Evolutionary conservation across 2,888 invertebrate genomes (phyloP).

Genomic region (Antheraea assamensis): DNA sequence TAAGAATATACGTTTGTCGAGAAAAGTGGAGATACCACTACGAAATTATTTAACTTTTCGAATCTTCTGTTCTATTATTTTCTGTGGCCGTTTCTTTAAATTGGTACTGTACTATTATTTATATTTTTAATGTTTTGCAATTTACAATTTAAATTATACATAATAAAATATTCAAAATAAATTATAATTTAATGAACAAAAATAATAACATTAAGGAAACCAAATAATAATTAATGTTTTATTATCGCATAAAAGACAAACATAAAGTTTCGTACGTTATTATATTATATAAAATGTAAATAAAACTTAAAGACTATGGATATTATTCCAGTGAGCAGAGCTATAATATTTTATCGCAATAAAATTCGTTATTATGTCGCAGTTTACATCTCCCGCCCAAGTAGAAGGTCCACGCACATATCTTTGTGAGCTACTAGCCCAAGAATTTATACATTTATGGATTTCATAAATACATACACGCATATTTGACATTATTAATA

Average conservation of each 20-base stretch:
- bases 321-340: background rate
- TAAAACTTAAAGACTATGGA: background rate
- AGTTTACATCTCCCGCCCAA: background rate
- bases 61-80: background rate
- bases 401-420: too few relatives aligned
- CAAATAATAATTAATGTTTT: constrained; percentile 2
- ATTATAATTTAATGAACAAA: background rate
- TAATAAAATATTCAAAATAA: background rate
- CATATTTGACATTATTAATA: too few relatives aligned
- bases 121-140: constrained; percentile 42
- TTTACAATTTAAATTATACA: constrained; percentile 21
- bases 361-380: background rate
- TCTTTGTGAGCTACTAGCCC: too few relatives aligned
- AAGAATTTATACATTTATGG: too few relatives aligned
- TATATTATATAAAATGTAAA: constrained; percentile 5
- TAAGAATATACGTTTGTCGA: background rate
- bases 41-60: background rate
- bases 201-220: background rate
- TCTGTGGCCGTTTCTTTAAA: background rate
- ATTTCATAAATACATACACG: too few relatives aligned
- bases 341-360: background rate
- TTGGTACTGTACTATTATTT: background rate
- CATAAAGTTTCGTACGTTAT: background rate
- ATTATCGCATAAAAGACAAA: constrained; percentile 50
- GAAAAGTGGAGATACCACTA: background rate